Evolutionary conservation across 1,140 invertebrate species (phyloP), one percentile per base, ranked within the genome.

Genomic region (Lasioglossum albipes): DNA sequence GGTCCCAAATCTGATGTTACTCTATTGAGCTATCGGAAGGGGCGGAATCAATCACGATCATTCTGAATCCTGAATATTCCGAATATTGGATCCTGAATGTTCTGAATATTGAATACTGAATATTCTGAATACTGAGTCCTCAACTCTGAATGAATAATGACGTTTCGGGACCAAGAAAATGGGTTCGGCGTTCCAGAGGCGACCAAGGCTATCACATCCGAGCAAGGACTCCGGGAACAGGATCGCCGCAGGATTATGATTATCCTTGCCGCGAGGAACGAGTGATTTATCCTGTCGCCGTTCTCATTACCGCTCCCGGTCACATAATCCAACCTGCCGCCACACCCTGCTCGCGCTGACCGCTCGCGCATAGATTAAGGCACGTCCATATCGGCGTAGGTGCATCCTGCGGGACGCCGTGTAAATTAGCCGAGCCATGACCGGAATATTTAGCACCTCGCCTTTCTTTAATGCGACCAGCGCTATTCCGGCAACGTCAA

Each of bases 261-360:
- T 90, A 91, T 92, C 91, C 88, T 88, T 82, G 83, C 82, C 80
- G 79, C 79, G 89, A 85, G 86, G 89, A 89, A 89, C 85, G 84
- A 91, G 84, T 92, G 91, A 91, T 93, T 92, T 91, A 91, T 92
- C 86, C 89, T 79, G 89, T 91, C 89, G 90, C 87, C 89, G 89
- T 91, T 80, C 91, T 92, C 90, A 91, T 92, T 92, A 92, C 89
- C 75, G 86, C 84, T 88, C 88, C 89, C 86, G 85, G 87, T 89
- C 90, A 89, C 87, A 90, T 83, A 88, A 87, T 84, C 86, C 84
- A 88, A 90, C 87, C 85, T 87, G 87, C 82, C 76, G 88, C 91
- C 91, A 91, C 91, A 91, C 91, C 91, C 90, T 90, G 84, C 16
- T 54, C 45, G 45, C 45, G 52, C 77, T 79, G 83, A 88, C 81